Conservation (phyloP, 2,797 vertebrate species). For the Anguilla marmorata region DNA sequence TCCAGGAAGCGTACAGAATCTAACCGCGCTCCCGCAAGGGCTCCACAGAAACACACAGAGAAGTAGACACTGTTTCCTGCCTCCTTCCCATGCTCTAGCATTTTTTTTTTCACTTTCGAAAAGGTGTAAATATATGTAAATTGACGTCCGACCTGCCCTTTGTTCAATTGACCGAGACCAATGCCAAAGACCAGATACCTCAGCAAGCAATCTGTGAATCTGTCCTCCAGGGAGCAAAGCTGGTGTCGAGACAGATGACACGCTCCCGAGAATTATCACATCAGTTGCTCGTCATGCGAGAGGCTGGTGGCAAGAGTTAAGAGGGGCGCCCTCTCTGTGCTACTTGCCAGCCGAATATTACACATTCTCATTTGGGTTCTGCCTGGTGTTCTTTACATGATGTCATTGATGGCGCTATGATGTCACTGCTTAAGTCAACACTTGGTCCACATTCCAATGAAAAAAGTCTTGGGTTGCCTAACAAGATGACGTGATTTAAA, state of each 20-base stretch:
- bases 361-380: constrained; percentile 34
- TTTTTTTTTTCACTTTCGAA: constrained; percentile 37
- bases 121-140: constrained; percentile 74
- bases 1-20: constrained; percentile 63
- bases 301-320: constrained; percentile 56
- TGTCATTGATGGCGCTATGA: constrained; percentile 21
- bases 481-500: constrained; percentile 61
- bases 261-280: not conserved
- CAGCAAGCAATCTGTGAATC: constrained; percentile 49
- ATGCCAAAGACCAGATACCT: constrained; percentile 73
- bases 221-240: constrained; percentile 19
- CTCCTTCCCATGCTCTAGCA: constrained; percentile 45
- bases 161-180: constrained; percentile 28
- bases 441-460: constrained; percentile 40
- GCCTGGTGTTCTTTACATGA: constrained; percentile 32
- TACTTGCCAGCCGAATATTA: constrained; percentile 26
- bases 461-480: constrained; percentile 44
- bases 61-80: constrained; percentile 52
- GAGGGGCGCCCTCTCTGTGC: constrained; percentile 30
- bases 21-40: constrained; percentile 42
- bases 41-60: constrained; percentile 53
- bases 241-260: constrained; percentile 21
- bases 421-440: constrained; percentile 28
- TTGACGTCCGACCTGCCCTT: constrained; percentile 58
- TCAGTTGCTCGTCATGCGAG: constrained; percentile 27